These are phyloP conservation scores for Zosterops pallidus DNA, from an alignment of 2,113 vertebrate species.

Conservation along the genomic window DNA sequence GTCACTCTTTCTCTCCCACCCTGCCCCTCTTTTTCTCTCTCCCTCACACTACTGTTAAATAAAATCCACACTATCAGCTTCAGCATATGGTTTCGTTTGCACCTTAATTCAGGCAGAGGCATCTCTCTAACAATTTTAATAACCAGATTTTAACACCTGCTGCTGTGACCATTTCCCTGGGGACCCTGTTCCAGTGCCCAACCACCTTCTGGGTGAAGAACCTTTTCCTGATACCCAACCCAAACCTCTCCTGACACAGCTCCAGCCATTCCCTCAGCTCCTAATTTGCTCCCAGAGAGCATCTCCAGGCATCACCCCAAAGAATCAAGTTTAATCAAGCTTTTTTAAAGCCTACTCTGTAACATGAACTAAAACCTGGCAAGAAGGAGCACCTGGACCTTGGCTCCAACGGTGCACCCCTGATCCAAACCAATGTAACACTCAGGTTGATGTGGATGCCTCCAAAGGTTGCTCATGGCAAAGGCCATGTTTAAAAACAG, in stretches of 20 bases:
- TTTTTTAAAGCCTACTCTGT: background rate
- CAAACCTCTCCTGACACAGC: background rate
- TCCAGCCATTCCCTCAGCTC: background rate
- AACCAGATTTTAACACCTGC: background rate
- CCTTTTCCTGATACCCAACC: background rate
- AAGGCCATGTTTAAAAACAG: background rate
- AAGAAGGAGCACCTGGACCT: background rate
- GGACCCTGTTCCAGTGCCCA: background rate
- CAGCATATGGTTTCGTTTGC: rapidly evolving
- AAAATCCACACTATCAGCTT: background rate
- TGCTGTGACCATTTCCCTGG: background rate
- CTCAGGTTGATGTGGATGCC: background rate
- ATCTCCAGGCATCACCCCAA: background rate
- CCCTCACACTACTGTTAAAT: background rate
- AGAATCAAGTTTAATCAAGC: background rate
- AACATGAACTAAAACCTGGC: rapidly evolving
- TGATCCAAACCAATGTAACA: background rate
- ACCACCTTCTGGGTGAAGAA: background rate
- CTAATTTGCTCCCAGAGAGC: background rate
- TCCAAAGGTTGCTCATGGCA: background rate
- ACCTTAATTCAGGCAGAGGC: background rate
- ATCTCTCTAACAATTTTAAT: background rate
- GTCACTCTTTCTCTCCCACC: background rate
- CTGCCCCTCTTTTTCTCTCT: background rate
- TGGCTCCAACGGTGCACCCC: background rate